Evolutionary conservation across 2,797 vertebrate genomes (phyloP).

Genomic region (Takifugu rubripes): DNA sequence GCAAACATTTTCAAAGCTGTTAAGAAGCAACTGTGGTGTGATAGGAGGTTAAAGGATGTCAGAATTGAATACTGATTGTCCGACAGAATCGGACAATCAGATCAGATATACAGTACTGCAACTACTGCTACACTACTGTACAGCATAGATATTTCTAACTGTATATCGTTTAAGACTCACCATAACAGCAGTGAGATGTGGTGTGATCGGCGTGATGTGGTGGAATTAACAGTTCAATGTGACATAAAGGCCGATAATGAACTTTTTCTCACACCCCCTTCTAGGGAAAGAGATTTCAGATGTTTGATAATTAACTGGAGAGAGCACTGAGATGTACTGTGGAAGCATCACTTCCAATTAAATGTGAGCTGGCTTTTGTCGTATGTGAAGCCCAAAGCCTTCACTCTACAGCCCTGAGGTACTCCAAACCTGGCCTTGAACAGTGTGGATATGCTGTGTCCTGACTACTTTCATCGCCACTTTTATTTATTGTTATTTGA

Average conservation of each 20-base stretch:
- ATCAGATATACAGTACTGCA: no score
- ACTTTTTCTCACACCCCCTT: slow-evolving; percentile 53
- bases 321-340: slow-evolving; percentile 62
- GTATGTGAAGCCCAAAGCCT: slow-evolving; percentile 6
- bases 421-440: slow-evolving; percentile 25
- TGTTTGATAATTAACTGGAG: slow-evolving; percentile 33
- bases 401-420: not conserved
- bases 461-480: slow-evolving; percentile 43
- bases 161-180: no score
- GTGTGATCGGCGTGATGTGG: no score
- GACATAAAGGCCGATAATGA: slow-evolving; percentile 69
- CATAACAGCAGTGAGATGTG: no score
- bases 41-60: no score
- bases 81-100: no score
- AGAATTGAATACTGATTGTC: no score
- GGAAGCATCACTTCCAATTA: slow-evolving; percentile 9
- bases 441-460: slow-evolving; percentile 4
- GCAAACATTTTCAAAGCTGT: no score
- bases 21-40: no score
- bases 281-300: slow-evolving; percentile 3
- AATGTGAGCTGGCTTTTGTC: not conserved
- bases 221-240: no score
- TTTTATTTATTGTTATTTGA: slow-evolving; percentile 67
- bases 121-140: no score
- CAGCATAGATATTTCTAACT: no score